These are phyloP conservation scores for Fregata magnificens DNA, from an alignment of 2,113 vertebrate genomes.

Conservation along the genomic window DNA sequence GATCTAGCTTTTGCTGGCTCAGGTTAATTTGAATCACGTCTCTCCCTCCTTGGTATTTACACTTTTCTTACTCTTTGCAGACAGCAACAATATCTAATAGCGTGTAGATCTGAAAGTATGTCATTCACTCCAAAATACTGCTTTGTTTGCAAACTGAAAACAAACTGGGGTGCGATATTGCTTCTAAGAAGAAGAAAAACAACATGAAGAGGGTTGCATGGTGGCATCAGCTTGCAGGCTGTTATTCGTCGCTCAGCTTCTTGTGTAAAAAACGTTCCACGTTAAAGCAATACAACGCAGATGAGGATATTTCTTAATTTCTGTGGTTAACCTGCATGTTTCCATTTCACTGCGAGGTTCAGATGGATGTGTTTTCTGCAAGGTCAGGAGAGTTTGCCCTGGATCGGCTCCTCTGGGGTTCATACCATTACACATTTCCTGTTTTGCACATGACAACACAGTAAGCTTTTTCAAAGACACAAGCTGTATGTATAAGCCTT, in stretches of 20 bases:
- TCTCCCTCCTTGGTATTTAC: not conserved
- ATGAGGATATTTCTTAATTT: not conserved
- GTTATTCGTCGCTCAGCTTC: not conserved
- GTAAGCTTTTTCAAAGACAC: conserved; percentile 10
- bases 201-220: not conserved
- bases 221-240: not conserved
- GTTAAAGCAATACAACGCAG: not conserved
- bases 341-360: not conserved
- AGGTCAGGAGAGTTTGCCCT: conserved; percentile 24
- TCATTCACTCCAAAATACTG: not conserved
- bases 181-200: not conserved
- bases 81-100: not conserved
- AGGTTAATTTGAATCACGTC: not conserved
- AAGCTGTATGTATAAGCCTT: not conserved
- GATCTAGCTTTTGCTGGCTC: not conserved
- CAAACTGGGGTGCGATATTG: not conserved
- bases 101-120: not conserved
- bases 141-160: not conserved
- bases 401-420: not conserved
- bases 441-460: conserved; percentile 44
- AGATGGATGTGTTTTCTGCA: not conserved
- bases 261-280: not conserved
- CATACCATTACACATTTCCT: conserved; percentile 5
- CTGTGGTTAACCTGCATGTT: not conserved
- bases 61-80: not conserved